These are phyloP conservation scores for Taphrorychus bicolor DNA, from an alignment of 2,888 invertebrate genomes.

Conservation along the genomic window DNA sequence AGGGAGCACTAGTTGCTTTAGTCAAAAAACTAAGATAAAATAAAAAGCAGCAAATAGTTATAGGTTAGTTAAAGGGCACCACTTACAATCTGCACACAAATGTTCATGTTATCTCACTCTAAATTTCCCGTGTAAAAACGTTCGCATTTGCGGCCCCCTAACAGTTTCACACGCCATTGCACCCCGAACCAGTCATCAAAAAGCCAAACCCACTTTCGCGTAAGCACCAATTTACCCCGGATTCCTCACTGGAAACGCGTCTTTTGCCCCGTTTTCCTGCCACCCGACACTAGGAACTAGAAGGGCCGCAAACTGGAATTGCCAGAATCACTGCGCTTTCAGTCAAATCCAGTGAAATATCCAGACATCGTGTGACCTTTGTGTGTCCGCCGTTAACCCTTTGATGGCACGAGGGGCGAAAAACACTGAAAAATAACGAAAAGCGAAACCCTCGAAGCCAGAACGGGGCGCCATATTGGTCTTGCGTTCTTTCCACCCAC, in stretches of 20 bases:
- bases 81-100: constrained; percentile 52
- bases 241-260: constrained; percentile 8
- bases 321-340: constrained; percentile 16
- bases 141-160: constrained; percentile 17
- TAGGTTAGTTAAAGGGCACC: too few species aligned
- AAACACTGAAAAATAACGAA: constrained; percentile 47
- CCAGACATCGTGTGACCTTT: constrained; percentile 35
- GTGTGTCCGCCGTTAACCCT: constrained; percentile 8
- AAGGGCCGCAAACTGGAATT: background rate
- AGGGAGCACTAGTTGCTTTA: background rate
- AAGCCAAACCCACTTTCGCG: constrained; percentile 36
- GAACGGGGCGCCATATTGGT: constrained; percentile 55
- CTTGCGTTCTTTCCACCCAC: constrained; percentile 52
- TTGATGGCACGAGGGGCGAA: constrained; percentile 31
- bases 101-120: constrained; percentile 53
- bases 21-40: background rate
- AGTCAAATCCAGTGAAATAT: constrained; percentile 18
- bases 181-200: constrained; percentile 28
- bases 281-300: background rate
- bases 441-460: constrained; percentile 46
- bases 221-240: constrained; percentile 15
- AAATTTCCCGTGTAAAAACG: constrained; percentile 43
- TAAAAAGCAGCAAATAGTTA: too few species aligned
- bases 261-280: background rate
- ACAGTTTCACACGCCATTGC: constrained; percentile 22